phyloP scores from a whole-genome alignment of 2,113 vertebrate genomes.

The Dasyprocta punctata region DNA sequence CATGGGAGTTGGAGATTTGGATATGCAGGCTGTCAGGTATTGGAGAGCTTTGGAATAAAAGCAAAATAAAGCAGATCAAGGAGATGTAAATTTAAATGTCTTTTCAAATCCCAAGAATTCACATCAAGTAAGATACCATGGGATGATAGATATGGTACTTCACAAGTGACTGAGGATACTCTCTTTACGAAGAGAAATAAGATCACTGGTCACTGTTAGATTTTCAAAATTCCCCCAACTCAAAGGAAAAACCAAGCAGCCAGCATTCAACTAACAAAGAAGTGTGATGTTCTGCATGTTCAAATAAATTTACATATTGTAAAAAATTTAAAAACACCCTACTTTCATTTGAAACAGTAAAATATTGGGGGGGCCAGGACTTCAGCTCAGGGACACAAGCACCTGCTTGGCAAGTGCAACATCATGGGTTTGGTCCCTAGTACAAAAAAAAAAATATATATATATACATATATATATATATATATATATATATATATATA shows the following conservation, averaged over 20 bases:
- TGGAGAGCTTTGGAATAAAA: slow-evolving; percentile 45
- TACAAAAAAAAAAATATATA: too few species aligned
- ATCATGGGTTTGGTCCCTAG: too few species aligned
- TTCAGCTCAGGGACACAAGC: too few species aligned
- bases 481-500: too few species aligned
- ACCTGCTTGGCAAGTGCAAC: too few species aligned
- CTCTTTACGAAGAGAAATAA: slow-evolving; percentile 26
- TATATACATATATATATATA: too few species aligned
- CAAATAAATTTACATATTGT: not conserved
- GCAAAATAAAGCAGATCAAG: not conserved
- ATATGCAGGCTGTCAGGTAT: slow-evolving; percentile 95
- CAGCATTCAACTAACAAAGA: not conserved
- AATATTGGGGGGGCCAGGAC: too few species aligned
- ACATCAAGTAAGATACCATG: not conserved
- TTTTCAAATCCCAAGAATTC: not conserved
- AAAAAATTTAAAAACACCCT: not conserved
- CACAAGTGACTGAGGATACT: not conserved
- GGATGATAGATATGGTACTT: not conserved
- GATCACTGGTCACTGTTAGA: not conserved
- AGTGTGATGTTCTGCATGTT: not conserved
- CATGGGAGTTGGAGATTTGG: slow-evolving; percentile 98
- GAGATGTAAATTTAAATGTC: slow-evolving; percentile 55
- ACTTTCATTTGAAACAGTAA: slow-evolving; percentile 55
- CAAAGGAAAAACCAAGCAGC: not conserved
- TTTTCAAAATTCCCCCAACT: not conserved